Base-by-base conservation (phyloP, 2,888 invertebrate species). In the Elysia crispata region DNA sequence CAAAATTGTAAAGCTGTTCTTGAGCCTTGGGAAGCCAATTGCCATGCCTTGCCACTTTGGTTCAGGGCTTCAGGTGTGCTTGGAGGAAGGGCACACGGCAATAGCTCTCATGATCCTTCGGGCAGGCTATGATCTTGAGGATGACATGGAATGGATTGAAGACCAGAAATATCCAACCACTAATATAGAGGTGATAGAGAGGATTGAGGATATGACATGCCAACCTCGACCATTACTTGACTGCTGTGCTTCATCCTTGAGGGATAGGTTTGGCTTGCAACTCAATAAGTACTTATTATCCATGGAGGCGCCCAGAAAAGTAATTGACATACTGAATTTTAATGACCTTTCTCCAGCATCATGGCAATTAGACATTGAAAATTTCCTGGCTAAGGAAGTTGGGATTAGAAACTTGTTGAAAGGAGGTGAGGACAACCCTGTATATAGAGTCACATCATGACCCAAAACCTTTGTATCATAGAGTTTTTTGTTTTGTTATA, bases 111-210 rank as follows among this genome's bases (percentile, higher is more conserved):
- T 80, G 76, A 70, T 82, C 30, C 72, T 82, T 13, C 78, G 60
- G 18, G 80, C 81, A 31, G 81, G 78, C n/a, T 83, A 79, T 66
- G 76, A 74, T 67, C 69, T 83, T 28, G 76, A 79, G 62, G 80
- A 80, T 49, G 83, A 82, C 60, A 57, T 80, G 69, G 83, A 83
- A 18, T 82, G 80, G 83, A 83, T 82, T 30, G 76, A 80, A 75
- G 75, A 70, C 25, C 75, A 75, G 64, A 79, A 72, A 13, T 81
- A 74, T 28, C 82, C 81, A 20, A 79, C 81, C 28, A 28, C 62
- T 28, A 50, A 77, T 50, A 13, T 8, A 20, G 82, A 80, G 64
- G 76, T 81, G n/a, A 81, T 78, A 49, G 81, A 78, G 15, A 78
- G 72, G 62, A 81, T 82, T 33, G 33, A 75, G 25, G 54, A 64